These are phyloP conservation scores for Eupithecia tripunctaria DNA, from an alignment of 2,888 invertebrate genomes.

Conservation along the genomic window DNA sequence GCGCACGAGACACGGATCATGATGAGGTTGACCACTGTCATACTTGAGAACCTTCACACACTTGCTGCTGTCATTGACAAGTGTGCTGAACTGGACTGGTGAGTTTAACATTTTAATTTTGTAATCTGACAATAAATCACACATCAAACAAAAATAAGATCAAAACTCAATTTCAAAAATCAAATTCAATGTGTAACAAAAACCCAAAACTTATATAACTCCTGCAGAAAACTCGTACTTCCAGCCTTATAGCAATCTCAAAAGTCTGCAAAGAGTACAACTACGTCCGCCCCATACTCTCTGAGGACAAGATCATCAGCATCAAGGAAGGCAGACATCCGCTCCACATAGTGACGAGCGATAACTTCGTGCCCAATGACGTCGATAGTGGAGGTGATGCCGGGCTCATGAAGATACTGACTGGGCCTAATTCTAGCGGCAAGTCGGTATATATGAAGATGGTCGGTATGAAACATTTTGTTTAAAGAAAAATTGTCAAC, in stretches of 20 bases:
- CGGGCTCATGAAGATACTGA: slow-evolving; percentile 89
- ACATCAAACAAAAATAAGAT: not conserved
- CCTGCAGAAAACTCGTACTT: not conserved
- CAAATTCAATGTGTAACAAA: not conserved
- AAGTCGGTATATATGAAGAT: slow-evolving; percentile 97
- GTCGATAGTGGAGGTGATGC: slow-evolving; percentile 83
- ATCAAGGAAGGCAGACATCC: slow-evolving; percentile 91
- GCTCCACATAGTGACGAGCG: slow-evolving; percentile 87
- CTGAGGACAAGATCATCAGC: slow-evolving; percentile 81
- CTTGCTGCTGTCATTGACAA: slow-evolving; percentile 84
- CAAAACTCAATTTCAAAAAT: not conserved
- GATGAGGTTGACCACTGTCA: slow-evolving; percentile 86
- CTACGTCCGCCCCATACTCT: slow-evolving; percentile 87
- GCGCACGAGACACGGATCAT: slow-evolving; percentile 92
- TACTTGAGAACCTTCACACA: slow-evolving; percentile 84
- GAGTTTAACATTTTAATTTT: not conserved
- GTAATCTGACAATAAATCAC: no score
- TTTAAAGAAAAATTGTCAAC: not conserved
- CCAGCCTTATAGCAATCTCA: slow-evolving; percentile 87
- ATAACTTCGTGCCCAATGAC: slow-evolving; percentile 90
- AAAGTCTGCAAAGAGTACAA: slow-evolving; percentile 86
- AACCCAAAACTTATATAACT: not conserved
- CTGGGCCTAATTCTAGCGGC: slow-evolving; percentile 96
- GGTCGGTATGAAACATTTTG: slow-evolving; percentile 67
- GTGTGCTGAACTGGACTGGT: slow-evolving; percentile 79